Evolutionary conservation across 2,113 vertebrate species (phyloP).

Genomic region (Oriolus oriolus): DNA sequence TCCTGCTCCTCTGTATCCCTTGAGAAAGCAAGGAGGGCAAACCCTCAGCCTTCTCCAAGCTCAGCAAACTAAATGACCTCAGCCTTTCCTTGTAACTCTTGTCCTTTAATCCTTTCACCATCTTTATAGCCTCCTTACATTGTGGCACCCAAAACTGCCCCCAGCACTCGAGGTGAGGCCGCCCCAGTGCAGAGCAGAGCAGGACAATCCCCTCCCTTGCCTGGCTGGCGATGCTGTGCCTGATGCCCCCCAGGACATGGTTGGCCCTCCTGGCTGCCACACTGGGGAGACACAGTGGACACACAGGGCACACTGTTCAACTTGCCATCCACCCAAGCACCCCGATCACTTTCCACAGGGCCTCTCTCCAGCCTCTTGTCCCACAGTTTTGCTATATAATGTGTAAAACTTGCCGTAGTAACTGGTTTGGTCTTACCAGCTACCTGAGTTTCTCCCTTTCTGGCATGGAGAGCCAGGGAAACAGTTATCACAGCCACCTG

Average conservation of each 20-base stretch:
- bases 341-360: not conserved
- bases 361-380: not conserved
- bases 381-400: fast-evolving
- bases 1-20: fast-evolving
- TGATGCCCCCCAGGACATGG: fast-evolving
- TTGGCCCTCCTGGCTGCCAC: not conserved
- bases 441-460: not conserved
- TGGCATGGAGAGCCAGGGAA: not conserved
- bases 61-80: not conserved
- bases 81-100: not conserved
- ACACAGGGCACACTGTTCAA: not conserved
- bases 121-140: not conserved
- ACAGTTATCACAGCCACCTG: not conserved
- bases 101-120: not conserved
- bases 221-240: fast-evolving
- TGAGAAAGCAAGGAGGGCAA: not conserved
- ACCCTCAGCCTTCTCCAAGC: not conserved
- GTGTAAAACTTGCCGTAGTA: not conserved
- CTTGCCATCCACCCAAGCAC: not conserved
- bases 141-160: not conserved
- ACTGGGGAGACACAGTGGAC: not conserved
- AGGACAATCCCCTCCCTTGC: not conserved
- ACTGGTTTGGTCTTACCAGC: not conserved
- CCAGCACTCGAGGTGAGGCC: fast-evolving
- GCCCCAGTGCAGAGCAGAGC: fast-evolving